Conservation (phyloP, 2,888 invertebrate species). For the Meiosimyza platycephala region DNA sequence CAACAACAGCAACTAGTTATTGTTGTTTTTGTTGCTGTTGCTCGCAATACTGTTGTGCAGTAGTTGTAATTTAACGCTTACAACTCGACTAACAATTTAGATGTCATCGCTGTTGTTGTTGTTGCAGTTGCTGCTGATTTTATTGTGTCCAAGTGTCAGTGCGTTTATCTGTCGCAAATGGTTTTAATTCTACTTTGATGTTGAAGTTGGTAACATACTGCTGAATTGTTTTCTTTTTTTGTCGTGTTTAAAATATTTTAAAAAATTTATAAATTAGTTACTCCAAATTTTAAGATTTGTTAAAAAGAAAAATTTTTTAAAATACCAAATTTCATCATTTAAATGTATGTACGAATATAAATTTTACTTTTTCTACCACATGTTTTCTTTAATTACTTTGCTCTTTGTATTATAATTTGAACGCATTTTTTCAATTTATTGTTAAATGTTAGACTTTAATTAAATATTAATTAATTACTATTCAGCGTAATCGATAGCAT, state of each 20-base stretch:
- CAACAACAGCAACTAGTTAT: no score
- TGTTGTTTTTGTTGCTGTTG: conserved; percentile 7
- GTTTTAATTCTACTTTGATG: not conserved
- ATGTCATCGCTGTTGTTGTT: not conserved
- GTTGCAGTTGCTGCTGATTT: not conserved
- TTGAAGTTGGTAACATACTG: not conserved
- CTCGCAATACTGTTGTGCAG: not conserved
- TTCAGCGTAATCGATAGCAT: not conserved
- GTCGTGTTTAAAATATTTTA: not conserved
- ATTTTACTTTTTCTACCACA: no score
- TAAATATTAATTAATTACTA: conserved; percentile 8
- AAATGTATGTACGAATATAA: no score
- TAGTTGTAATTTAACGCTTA: conserved; percentile 15
- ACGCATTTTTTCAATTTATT: not conserved
- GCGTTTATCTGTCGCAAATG: not conserved
- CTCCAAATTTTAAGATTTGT: no score
- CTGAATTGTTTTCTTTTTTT: not conserved
- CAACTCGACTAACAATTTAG: conserved; percentile 15
- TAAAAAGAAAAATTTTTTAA: no score
- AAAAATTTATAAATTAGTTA: not conserved
- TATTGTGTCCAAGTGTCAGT: not conserved
- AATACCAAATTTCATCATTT: no score
- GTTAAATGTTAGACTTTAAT: not conserved
- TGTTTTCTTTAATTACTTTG: no score
- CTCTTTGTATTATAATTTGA: no score